Percentiles rank a stretch among this genome's conserved stretches.
Evolutionary conservation across 2,888 invertebrate species (phyloP).

Genomic region (Drosophila formosana): DNA sequence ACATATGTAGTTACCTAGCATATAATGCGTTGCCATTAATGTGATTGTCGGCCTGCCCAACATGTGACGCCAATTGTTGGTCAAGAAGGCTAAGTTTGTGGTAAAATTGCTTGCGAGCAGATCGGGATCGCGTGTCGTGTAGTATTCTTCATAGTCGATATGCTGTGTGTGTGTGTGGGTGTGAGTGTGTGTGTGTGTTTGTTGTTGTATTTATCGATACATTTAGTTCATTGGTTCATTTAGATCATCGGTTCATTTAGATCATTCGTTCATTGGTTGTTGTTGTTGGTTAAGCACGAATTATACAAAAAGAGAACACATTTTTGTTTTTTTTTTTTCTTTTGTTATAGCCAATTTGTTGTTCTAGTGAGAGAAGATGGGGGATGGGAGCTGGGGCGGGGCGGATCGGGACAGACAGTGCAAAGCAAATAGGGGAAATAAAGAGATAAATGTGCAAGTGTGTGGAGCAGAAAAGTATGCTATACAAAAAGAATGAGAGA

Average conservation of each 20-base stretch:
- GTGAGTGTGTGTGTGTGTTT: constrained; percentile 10
- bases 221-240: constrained; percentile 14
- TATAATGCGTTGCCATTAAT: constrained; percentile 93
- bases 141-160: constrained; percentile 97
- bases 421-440: constrained; percentile 35
- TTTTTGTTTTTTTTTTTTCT: constrained; percentile 23
- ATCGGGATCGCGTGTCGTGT: constrained; percentile 97
- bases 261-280: constrained; percentile 22
- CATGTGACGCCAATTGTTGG: constrained; percentile 98
- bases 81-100: constrained; percentile 96
- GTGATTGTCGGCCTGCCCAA: constrained; percentile 98
- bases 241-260: constrained; percentile 12
- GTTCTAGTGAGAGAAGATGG: neutral
- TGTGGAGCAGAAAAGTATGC: neutral
- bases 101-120: constrained; percentile 97
- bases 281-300: constrained; percentile 40
- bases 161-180: constrained; percentile 86
- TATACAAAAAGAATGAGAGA: neutral
- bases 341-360: constrained; percentile 21
- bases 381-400: neutral
- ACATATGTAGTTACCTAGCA: constrained; percentile 90
- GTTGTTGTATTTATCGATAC: constrained; percentile 13
- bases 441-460: constrained; percentile 15
- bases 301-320: constrained; percentile 57
- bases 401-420: constrained; percentile 21